Conservation (phyloP, 2,888 invertebrate species). For the Sarcophaga carnaria region DNA sequence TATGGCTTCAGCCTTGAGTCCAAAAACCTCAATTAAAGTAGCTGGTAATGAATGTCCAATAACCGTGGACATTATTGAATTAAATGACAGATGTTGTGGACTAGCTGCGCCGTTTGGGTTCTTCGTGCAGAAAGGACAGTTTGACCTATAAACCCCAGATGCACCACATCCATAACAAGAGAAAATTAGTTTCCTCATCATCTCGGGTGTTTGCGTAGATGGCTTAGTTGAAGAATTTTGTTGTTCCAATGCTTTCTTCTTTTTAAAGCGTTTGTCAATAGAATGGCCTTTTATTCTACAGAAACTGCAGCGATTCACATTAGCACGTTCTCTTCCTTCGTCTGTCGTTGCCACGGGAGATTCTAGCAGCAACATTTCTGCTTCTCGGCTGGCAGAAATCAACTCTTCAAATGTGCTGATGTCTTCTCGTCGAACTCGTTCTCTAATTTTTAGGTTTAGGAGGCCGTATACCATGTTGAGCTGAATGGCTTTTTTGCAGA, state of each 20-base stretch:
- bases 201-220: not conserved
- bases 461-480: not conserved
- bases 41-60: slow-evolving; percentile 58
- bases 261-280: slow-evolving; percentile 27
- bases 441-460: slow-evolving; percentile 29
- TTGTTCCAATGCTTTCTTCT: slow-evolving; percentile 26
- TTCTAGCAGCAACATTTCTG: slow-evolving; percentile 48
- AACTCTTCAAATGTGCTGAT: slow-evolving; percentile 34
- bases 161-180: slow-evolving; percentile 39
- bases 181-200: slow-evolving; percentile 22
- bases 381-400: slow-evolving; percentile 47
- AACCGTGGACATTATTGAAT: slow-evolving; percentile 36
- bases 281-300: slow-evolving; percentile 36
- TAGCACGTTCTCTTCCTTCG: slow-evolving; percentile 4
- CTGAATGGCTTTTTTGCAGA: slow-evolving; percentile 49
- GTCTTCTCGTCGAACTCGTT: slow-evolving; percentile 43
- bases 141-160: slow-evolving; percentile 29
- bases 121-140: slow-evolving; percentile 33
- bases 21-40: slow-evolving; percentile 26
- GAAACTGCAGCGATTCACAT: slow-evolving; percentile 21
- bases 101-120: slow-evolving; percentile 20
- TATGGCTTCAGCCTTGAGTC: slow-evolving; percentile 40
- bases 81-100: slow-evolving; percentile 49
- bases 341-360: not conserved
- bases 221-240: not conserved